Conservation (phyloP, 2,113 vertebrate species). For the Octodon degus region DNA sequence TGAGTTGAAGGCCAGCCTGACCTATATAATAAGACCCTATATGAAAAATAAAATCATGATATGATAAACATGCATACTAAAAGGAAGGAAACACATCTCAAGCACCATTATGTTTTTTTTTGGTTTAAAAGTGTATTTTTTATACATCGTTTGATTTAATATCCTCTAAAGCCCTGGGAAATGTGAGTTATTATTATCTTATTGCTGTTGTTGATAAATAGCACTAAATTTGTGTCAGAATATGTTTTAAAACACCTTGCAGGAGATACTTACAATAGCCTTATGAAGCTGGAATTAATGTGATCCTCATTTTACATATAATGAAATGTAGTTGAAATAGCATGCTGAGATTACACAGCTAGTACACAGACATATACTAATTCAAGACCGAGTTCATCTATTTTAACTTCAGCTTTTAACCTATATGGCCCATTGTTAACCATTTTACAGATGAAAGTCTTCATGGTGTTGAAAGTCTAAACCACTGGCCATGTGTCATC, state of each 20-base stretch:
- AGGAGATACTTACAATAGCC: not conserved
- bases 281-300: not conserved
- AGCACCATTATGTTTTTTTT: not conserved
- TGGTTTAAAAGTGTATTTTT: constrained; percentile 31
- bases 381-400: not conserved
- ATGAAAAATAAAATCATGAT: not conserved
- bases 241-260: not conserved
- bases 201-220: constrained; percentile 61
- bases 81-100: not conserved
- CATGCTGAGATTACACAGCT: not conserved
- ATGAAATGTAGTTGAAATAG: not conserved
- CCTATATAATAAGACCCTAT: not conserved
- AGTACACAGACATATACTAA: not conserved
- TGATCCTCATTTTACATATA: constrained; percentile 56
- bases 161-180: constrained; percentile 38
- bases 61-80: not conserved
- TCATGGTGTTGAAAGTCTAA: not conserved
- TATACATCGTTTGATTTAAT: constrained; percentile 56
- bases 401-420: not conserved
- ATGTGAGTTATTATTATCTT: constrained; percentile 51
- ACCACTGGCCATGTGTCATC: not conserved
- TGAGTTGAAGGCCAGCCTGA: not conserved
- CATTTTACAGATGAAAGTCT: not conserved
- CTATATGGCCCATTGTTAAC: not conserved
- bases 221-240: not conserved